A percentile compares a stretch with the other conserved stretches of the same genome.
phyloP scores from a whole-genome alignment of 2,888 invertebrate genomes.

The Gandaritis pyraliata region DNA sequence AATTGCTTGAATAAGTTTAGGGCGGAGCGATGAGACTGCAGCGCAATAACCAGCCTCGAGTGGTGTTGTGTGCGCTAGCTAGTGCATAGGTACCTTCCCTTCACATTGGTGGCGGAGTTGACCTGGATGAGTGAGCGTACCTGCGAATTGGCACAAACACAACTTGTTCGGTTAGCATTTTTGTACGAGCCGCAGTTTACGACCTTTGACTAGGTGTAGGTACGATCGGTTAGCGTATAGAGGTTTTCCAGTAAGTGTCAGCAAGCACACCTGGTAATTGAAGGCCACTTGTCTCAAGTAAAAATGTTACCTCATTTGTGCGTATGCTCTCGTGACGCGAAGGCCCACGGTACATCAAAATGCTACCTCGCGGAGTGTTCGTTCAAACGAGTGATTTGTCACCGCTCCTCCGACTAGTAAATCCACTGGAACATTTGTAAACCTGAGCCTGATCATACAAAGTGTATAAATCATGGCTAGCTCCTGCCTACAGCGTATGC shows the following conservation, averaged over 20 bases:
- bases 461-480: conserved; percentile 33
- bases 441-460: conserved; percentile 18
- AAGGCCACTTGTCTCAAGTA: too few species aligned
- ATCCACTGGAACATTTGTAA: conserved; percentile 42
- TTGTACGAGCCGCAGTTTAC: neutral
- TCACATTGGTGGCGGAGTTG: conserved; percentile 2
- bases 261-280: too few species aligned
- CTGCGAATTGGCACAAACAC: conserved; percentile 8
- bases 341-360: neutral
- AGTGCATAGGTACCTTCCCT: neutral
- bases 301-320: neutral
- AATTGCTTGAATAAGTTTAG: conserved; percentile 30
- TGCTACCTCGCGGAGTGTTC: conserved; percentile 4
- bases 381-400: conserved; percentile 33
- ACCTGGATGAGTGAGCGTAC: conserved; percentile 1
- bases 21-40: conserved; percentile 22
- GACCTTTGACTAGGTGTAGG: too few species aligned
- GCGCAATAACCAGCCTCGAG: conserved; percentile 17
- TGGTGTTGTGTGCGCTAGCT: conserved; percentile 7
- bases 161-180: neutral
- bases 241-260: too few species aligned
- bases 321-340: neutral
- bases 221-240: neutral
- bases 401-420: conserved; percentile 22
- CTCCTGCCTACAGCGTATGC: conserved; percentile 28